A percentile compares a stretch with the other conserved stretches of the same genome.
These are phyloP conservation scores for Drosophila monieri DNA, from an alignment of 2,888 invertebrate species.

Conservation along the genomic window DNA sequence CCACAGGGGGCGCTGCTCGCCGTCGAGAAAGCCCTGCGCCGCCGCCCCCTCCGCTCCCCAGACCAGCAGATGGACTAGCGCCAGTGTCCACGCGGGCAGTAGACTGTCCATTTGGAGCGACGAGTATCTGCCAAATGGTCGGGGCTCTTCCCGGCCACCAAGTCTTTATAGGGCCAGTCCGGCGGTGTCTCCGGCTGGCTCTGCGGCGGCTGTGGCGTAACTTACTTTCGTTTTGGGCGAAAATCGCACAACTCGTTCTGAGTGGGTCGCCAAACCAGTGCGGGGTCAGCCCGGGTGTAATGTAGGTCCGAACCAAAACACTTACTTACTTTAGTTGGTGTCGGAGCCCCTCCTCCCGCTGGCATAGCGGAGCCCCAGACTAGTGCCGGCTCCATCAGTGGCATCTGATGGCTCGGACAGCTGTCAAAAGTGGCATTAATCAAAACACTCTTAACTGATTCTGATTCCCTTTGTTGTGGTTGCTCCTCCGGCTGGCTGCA, in stretches of 20 bases:
- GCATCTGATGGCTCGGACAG: constrained; percentile 53
- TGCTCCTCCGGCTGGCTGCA: neutral
- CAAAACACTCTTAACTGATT: constrained; percentile 71
- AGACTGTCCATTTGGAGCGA: constrained; percentile 48
- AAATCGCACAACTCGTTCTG: constrained; percentile 56
- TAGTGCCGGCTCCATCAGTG: constrained; percentile 12
- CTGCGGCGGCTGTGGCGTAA: constrained; percentile 19
- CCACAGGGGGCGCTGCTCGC: constrained; percentile 76
- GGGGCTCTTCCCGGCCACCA: neutral
- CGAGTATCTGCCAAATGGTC: constrained; percentile 44
- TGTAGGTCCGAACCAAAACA: constrained; percentile 13
- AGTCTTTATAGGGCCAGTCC: constrained; percentile 48
- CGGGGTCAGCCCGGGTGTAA: constrained; percentile 17
- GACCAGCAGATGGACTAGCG: constrained; percentile 35
- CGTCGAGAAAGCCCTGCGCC: constrained; percentile 58
- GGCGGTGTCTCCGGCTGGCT: neutral
- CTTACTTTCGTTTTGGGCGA: constrained; percentile 64
- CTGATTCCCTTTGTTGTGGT: constrained; percentile 31
- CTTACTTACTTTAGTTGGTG: neutral
- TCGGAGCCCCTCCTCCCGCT: neutral
- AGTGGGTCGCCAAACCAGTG: constrained; percentile 49
- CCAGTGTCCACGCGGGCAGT: constrained; percentile 41
- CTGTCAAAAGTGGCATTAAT: constrained; percentile 77
- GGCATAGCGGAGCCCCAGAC: neutral
- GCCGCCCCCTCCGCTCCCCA: neutral